Conservation (phyloP, 2,888 invertebrate species). For the Fragum sueziense region DNA sequence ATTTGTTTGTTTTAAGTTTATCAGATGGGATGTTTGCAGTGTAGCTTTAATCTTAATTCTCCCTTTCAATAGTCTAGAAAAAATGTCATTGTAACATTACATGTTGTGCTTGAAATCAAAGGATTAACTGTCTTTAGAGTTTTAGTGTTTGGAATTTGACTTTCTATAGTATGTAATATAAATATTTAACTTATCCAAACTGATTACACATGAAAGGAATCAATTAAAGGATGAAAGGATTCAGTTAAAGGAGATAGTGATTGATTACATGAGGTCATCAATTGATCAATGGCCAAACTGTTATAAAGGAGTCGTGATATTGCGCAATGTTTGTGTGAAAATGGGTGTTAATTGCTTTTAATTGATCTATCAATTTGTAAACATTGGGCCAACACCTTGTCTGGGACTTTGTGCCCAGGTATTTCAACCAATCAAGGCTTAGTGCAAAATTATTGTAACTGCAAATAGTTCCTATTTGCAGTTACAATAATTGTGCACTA, state of each 20-base stretch:
- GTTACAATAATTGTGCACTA: no score
- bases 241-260: constrained; percentile 5
- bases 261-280: not conserved
- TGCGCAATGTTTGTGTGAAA: not conserved
- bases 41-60: not conserved
- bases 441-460: no score
- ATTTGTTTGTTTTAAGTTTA: no score
- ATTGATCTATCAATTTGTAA: not conserved
- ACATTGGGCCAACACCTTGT: not conserved
- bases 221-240: no score
- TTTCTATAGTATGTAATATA: no score
- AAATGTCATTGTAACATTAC: not conserved
- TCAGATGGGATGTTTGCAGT: not conserved
- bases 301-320: not conserved
- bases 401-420: not conserved
- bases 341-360: not conserved
- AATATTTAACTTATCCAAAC: not conserved
- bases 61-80: not conserved
- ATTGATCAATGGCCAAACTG: not conserved
- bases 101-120: not conserved
- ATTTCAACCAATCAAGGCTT: not conserved
- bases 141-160: no score
- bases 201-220: not conserved
- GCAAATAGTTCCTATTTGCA: no score
- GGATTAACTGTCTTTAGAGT: no score